These are phyloP conservation scores for Eupithecia abbreviata DNA, from an alignment of 2,888 invertebrate species.

Conservation along the genomic window DNA sequence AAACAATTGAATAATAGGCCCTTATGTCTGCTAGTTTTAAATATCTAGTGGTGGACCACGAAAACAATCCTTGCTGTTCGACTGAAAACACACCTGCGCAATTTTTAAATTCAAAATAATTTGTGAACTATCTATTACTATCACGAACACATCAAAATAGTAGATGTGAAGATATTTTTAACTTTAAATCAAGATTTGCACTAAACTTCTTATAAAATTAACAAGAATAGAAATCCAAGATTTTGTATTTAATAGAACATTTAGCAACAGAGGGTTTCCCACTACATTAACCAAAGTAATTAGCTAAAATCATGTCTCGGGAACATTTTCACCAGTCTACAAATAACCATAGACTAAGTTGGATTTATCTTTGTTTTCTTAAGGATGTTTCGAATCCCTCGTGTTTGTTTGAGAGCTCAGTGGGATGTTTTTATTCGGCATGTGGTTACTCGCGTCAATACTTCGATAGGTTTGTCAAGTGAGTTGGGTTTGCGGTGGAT, in stretches of 20 bases:
- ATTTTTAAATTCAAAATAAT: no score
- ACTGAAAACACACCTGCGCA: not conserved
- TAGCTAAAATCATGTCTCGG: constrained; percentile 61
- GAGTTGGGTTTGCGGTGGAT: not conserved
- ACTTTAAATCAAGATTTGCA: not conserved
- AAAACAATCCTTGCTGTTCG: not conserved
- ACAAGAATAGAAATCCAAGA: not conserved
- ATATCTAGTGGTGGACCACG: no score
- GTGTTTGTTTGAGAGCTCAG: constrained; percentile 75
- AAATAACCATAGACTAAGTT: constrained; percentile 67
- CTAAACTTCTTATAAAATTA: not conserved
- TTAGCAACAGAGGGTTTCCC: constrained; percentile 31
- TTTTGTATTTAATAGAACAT: not conserved
- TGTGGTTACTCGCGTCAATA: constrained; percentile 42
- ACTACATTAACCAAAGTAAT: constrained; percentile 57
- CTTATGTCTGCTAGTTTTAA: not conserved
- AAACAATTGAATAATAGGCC: not conserved
- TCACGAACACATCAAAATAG: no score
- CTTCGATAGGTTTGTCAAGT: constrained; percentile 6
- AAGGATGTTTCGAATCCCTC: constrained; percentile 71
- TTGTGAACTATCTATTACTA: no score
- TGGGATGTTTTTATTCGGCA: constrained; percentile 56
- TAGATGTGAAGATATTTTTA: no score
- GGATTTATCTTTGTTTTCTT: constrained; percentile 80
- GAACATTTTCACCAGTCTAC: constrained; percentile 49